phyloP scores from a whole-genome alignment of 2,888 invertebrate genomes.

The Argynnis bischoffii region DNA sequence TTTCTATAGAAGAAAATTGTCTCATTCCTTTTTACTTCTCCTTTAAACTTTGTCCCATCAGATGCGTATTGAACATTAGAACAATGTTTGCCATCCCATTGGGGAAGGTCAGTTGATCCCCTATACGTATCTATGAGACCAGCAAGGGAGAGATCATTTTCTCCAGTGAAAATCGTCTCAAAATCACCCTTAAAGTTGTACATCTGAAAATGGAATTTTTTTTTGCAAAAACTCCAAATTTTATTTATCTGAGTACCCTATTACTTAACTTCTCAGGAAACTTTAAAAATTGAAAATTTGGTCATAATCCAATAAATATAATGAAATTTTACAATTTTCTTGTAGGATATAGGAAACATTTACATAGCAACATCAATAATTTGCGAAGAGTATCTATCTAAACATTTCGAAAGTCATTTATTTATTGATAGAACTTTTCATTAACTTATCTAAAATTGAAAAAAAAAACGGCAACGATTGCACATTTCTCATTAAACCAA shows the following conservation, averaged over 20 bases:
- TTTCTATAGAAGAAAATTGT: constrained; percentile 90
- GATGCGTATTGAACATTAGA: constrained; percentile 89
- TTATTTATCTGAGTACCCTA: no score
- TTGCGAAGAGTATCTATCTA: no score
- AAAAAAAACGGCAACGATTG: neutral
- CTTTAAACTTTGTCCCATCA: constrained; percentile 92
- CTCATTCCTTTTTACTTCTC: constrained; percentile 86
- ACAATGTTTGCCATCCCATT: constrained; percentile 90
- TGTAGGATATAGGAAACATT: no score
- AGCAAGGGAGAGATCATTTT: constrained; percentile 80
- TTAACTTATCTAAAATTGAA: neutral
- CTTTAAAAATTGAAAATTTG: no score
- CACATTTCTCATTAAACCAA: no score
- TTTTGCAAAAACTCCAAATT: neutral
- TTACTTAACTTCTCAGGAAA: no score
- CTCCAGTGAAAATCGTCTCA: constrained; percentile 90
- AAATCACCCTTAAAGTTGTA: constrained; percentile 91
- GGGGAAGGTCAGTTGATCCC: constrained; percentile 87
- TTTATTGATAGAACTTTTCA: no score
- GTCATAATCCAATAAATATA: no score
- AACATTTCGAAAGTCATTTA: neutral
- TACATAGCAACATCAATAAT: no score
- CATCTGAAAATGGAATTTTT: constrained; percentile 90
- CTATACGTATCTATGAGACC: constrained; percentile 90
- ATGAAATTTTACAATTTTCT: no score